Evolutionary conservation across 1,140 invertebrate species (phyloP), one percentile per base, ranked within the genome.

Genomic region (Brachionus calyciflorus): DNA sequence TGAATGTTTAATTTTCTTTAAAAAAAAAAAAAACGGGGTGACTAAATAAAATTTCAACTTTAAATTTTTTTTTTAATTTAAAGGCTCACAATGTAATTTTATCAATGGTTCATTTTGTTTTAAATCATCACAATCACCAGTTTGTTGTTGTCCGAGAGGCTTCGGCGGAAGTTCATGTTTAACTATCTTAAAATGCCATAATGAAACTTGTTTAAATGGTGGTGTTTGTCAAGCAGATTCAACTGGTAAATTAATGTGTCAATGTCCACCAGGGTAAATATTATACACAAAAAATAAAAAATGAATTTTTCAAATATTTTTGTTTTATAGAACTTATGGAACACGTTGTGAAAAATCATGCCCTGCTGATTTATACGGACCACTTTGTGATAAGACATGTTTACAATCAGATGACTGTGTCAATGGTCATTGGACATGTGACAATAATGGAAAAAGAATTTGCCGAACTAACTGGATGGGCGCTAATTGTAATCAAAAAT

Each of bases 111-210:
- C 69, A 30, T 73, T 73, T 55, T 73, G 69, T 21, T 73, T 40
- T 17, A 30, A 26, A n/a, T 33, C 46, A 21, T 73, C 69, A n/a
- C 46, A 73, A 51, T 21, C 30, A 26, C 30, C 44, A 12, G 69
- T 73, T 55, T 73, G 69, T 37, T 73, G 69, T 28, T 73, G 69
- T 53, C 69, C 69, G 14, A 73, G 30, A 73, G 69, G 69, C 9
- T 73, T 73, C 5, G 69, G 69, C 10, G 69, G 69, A 28, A 10
- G n/a, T 21, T 41, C 69, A 21, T 73, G 69, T 7, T 33, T 19
- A 19, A 49, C 30, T 21, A 73, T 73, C 5, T 51, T 28, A 37
- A 19, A 49, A 28, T 73, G 69, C 24, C n/a, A 73, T 5, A 19
- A 17, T 6, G 33, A 55, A 6, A 76, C 73, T 24, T 76, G 73